These are phyloP conservation scores for Palythoa caribaeorum DNA, from an alignment of 92 coral and sea anemone species.

Conservation along the genomic window DNA sequence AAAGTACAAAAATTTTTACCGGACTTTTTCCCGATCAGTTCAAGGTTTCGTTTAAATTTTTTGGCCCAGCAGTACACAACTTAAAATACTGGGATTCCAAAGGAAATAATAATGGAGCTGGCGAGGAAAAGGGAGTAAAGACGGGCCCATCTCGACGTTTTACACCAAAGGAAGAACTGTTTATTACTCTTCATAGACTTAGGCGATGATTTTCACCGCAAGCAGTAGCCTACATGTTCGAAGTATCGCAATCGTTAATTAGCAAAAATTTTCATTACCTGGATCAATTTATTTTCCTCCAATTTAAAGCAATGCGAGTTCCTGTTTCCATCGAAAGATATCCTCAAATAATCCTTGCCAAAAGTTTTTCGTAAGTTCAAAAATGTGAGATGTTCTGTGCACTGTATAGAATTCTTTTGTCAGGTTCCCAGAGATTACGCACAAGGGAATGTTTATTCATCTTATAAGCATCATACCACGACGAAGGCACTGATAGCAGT, in stretches of 20 bases:
- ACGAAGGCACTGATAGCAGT: slow-evolving; percentile 42
- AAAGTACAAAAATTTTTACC: too few species aligned
- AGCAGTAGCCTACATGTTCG: slow-evolving; percentile 24
- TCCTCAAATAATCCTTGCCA: slow-evolving; percentile 33
- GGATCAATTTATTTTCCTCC: slow-evolving; percentile 53
- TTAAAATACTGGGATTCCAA: background rate
- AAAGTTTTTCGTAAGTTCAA: slow-evolving; percentile 44
- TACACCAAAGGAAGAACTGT: slow-evolving; percentile 15
- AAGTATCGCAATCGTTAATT: slow-evolving; percentile 37
- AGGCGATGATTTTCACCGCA: slow-evolving; percentile 22
- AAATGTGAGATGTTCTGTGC: slow-evolving; percentile 57
- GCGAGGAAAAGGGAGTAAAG: background rate
- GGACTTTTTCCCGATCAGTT: background rate
- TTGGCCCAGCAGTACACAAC: background rate
- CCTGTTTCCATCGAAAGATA: slow-evolving; percentile 51
- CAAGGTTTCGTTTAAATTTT: background rate
- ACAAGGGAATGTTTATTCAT: slow-evolving; percentile 52
- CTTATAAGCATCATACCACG: slow-evolving; percentile 53
- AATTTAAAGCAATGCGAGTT: slow-evolving; percentile 34
- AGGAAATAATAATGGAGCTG: background rate
- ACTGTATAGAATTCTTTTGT: slow-evolving; percentile 57
- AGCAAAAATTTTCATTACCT: slow-evolving; percentile 47
- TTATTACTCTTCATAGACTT: slow-evolving; percentile 31
- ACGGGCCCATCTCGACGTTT: background rate
- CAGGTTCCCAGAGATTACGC: slow-evolving; percentile 40